A percentile compares a stretch with the other conserved stretches of the same genome.
phyloP scores from a whole-genome alignment of 2,797 vertebrate genomes.

The Basileuterus tristriatus region DNA sequence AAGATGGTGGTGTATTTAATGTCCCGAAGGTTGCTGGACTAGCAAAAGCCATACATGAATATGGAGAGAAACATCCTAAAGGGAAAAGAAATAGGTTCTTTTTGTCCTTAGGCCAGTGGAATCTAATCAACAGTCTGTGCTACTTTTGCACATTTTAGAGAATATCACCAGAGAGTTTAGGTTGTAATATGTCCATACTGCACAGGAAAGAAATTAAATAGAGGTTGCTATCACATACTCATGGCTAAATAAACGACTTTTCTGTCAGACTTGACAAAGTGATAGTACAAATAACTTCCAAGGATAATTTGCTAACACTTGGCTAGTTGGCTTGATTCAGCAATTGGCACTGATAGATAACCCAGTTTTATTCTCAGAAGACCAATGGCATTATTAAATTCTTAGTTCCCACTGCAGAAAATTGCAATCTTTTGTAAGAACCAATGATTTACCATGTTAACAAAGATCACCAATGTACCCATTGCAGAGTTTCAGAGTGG shows the following conservation, averaged over 20 bases:
- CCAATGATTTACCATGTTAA: neutral
- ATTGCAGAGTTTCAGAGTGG: neutral
- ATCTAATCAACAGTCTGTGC: conserved; percentile 55
- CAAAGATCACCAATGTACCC: neutral
- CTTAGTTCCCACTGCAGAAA: neutral
- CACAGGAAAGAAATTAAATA: conserved; percentile 39
- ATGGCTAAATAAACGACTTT: conserved; percentile 41
- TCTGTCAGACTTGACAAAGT: conserved; percentile 36
- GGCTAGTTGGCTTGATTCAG: conserved; percentile 12
- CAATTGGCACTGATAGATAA: conserved; percentile 23
- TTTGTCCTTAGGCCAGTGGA: conserved; percentile 21
- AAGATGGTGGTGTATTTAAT: neutral
- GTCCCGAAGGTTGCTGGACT: neutral
- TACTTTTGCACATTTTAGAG: conserved; percentile 45
- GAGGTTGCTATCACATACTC: neutral
- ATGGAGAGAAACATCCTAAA: conserved; percentile 8
- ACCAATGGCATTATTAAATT: neutral
- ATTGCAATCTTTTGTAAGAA: neutral
- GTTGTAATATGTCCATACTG: neutral
- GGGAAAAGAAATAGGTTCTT: conserved; percentile 4
- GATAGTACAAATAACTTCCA: conserved; percentile 17
- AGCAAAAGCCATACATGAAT: neutral
- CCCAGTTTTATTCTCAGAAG: neutral
- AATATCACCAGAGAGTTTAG: conserved; percentile 31
- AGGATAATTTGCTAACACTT: conserved; percentile 38